These are phyloP conservation scores for Chelonoidis abingdonii DNA, from an alignment of 2,113 vertebrate genomes.

Conservation along the genomic window DNA sequence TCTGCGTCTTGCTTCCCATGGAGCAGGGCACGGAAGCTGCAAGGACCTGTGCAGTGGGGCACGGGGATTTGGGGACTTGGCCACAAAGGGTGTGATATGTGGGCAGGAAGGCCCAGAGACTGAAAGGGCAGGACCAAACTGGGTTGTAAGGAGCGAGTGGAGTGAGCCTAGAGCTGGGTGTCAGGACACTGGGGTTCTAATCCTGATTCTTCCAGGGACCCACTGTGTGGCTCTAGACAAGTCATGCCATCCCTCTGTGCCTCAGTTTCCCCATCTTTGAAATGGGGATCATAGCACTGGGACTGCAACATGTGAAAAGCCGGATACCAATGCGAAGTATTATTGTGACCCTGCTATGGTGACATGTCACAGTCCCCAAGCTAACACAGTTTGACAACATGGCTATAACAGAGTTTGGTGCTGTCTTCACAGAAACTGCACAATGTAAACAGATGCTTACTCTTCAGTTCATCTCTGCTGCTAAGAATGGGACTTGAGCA, in stretches of 20 bases:
- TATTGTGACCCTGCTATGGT: neutral
- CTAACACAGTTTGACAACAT: fast-evolving
- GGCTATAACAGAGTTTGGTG: neutral
- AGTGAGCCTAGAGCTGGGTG: neutral
- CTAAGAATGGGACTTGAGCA: neutral
- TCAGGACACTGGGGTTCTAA: neutral
- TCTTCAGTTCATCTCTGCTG: neutral
- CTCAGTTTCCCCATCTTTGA: neutral
- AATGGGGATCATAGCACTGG: neutral
- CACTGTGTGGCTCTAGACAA: neutral
- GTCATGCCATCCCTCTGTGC: neutral
- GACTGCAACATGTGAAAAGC: neutral
- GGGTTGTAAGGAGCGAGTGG: neutral
- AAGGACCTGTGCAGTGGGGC: neutral
- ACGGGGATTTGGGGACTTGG: neutral
- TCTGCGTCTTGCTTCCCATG: neutral
- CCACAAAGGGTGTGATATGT: neutral
- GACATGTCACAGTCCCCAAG: neutral
- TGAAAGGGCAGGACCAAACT: neutral
- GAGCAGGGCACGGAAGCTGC: neutral
- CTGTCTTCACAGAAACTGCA: neutral
- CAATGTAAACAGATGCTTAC: neutral
- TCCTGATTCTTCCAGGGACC: neutral
- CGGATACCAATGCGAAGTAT: fast-evolving
- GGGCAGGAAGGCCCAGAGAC: neutral